Base-by-base conservation (phyloP, 1,140 invertebrate species). In the Oncopodura yosiiana region DNA sequence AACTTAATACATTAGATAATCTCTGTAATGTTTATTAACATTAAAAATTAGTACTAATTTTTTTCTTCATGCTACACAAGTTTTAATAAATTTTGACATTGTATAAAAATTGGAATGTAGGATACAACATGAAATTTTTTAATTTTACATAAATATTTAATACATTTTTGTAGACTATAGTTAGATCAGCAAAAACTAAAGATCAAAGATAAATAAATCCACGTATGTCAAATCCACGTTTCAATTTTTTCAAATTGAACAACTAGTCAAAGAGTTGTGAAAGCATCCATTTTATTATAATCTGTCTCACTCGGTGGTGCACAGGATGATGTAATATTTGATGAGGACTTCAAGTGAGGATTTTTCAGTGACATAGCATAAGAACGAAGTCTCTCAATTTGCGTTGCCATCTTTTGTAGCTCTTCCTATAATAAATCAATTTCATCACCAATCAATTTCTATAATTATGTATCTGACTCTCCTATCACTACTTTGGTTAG, bases 341-440 rank as follows among this genome's bases (percentile, higher is more conserved):
- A 34, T 21, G 44, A 51, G 11, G 54, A 48, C 24, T 87, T 85
- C 51, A 91, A 69, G 68, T 92, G 88, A 16, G 87, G 74, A 69
- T 92, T 92, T 70, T 90, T 86, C 71, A 87, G 81, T 68, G 89
- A 84, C 88, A 92, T 91, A 61, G 89, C 84, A 8, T 89, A 86
- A 65, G 89, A 89, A 71, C 88, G 90, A 84, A 91, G 87, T 66
- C 87, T 87, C 68, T 92, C 87, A 60, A 92, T 89, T 71, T 91
- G 87, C 11, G 86, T 84, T 0, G 88, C 87, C 56, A 92, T 69
- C 66, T 90, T 91, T 63, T 91, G 87, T 16, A 92, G 81, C 73
- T 92, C 87, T 67, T 91, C 87, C 84, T 88, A 67, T 4, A 45
- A 55, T 38, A 27, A 44, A 23, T 19, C 19, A 16, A 24, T 8